Evolutionary conservation across 2,797 vertebrate genomes (phyloP).

Genomic region (Notamacropus eugenii): DNA sequence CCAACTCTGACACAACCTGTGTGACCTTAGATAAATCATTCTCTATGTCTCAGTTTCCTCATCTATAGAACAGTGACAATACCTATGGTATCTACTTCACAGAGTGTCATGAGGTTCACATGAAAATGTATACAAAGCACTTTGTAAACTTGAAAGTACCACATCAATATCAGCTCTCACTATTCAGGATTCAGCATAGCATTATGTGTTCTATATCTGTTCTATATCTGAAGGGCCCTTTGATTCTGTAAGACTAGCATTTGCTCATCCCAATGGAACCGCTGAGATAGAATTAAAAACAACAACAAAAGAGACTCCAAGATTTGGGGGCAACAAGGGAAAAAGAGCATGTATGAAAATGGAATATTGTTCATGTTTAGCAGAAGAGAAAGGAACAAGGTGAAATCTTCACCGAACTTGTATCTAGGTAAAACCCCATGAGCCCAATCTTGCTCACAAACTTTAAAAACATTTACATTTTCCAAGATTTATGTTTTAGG

Average conservation of each 20-base stretch:
- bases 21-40: background rate
- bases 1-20: background rate
- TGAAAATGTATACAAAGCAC: background rate
- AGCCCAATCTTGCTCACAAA: background rate
- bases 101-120: background rate
- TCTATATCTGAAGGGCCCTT: background rate
- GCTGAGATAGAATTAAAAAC: background rate
- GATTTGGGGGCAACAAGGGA: background rate
- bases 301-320: background rate
- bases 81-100: background rate
- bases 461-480: background rate
- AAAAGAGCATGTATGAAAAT: background rate
- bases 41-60: background rate
- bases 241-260: background rate
- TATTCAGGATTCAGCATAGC: background rate
- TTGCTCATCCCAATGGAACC: background rate
- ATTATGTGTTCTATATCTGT: background rate
- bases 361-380: background rate
- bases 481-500: background rate
- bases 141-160: background rate
- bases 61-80: background rate
- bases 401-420: background rate
- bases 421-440: background rate
- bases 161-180: background rate
- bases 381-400: background rate